Percentiles rank a stretch among this genome's conserved stretches.
These are phyloP conservation scores for Dermatemys mawii DNA, from an alignment of 2,113 vertebrate species.

Conservation along the genomic window DNA sequence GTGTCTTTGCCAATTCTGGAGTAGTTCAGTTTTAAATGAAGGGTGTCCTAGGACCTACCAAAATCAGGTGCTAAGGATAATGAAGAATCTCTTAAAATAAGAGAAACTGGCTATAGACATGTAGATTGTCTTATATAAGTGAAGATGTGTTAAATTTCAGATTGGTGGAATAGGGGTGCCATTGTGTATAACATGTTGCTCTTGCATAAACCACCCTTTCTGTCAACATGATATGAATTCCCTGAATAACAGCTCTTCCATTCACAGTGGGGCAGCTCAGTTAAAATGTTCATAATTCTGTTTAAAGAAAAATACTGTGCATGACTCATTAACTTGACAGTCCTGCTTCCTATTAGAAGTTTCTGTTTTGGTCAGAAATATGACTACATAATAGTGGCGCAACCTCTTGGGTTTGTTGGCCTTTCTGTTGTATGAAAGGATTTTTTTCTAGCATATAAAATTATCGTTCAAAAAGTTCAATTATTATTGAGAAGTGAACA, in stretches of 20 bases:
- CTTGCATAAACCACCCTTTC: neutral
- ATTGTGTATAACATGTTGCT: neutral
- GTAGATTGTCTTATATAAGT: neutral
- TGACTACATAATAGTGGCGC: neutral
- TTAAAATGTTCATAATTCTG: neutral
- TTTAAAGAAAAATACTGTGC: neutral
- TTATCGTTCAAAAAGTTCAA: neutral
- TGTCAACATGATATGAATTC: neutral
- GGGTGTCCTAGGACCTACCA: neutral
- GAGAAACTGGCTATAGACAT: neutral
- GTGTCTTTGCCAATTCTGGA: neutral
- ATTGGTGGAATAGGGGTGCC: neutral
- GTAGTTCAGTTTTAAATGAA: neutral
- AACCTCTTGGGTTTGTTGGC: neutral
- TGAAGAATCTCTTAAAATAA: neutral
- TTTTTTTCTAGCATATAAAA: neutral
- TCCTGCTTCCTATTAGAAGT: neutral
- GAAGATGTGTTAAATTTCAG: neutral
- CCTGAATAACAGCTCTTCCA: neutral
- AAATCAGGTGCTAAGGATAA: neutral
- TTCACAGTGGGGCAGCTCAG: neutral
- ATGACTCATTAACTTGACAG: neutral
- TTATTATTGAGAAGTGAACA: neutral
- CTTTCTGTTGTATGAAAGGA: neutral
- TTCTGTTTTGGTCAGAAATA: neutral